These are phyloP conservation scores for Aromia moschata DNA, from an alignment of 2,888 invertebrate species.

Conservation along the genomic window DNA sequence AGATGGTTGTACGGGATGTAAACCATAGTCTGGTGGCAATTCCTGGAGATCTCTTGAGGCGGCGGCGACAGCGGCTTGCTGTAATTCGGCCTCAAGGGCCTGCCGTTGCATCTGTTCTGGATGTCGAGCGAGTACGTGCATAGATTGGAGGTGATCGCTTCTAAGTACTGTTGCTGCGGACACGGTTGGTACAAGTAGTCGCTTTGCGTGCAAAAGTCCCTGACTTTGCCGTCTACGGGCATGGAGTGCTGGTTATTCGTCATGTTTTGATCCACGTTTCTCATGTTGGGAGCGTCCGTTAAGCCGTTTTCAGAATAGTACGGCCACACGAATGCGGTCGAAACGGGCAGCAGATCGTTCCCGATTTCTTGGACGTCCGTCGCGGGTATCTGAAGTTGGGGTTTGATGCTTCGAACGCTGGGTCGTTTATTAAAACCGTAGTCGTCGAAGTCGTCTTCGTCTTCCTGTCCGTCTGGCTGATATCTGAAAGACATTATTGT, in stretches of 20 bases:
- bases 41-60: conserved; percentile 68
- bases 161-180: conserved; percentile 42
- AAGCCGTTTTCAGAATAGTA: conserved; percentile 72
- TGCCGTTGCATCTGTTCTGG: not conserved
- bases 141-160: not conserved
- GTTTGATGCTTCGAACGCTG: conserved; percentile 88
- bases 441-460: conserved; percentile 77
- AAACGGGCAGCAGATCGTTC: conserved; percentile 70
- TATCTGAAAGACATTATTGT: not conserved
- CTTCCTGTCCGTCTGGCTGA: conserved; percentile 51
- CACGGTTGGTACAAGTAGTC: not conserved
- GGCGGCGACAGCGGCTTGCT: conserved; percentile 76
- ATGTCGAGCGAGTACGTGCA: not conserved
- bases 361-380: conserved; percentile 86
- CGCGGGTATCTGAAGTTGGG: conserved; percentile 81
- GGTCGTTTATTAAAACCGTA: conserved; percentile 91
- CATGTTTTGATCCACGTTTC: conserved; percentile 51
- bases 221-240: not conserved
- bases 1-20: conserved; percentile 73
- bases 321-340: conserved; percentile 70
- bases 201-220: not conserved
- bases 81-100: conserved; percentile 57
- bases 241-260: not conserved
- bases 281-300: conserved; percentile 52
- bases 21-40: conserved; percentile 74